Base-by-base conservation (phyloP, 2,888 invertebrate genomes). In the Gandaritis pyraliata region DNA sequence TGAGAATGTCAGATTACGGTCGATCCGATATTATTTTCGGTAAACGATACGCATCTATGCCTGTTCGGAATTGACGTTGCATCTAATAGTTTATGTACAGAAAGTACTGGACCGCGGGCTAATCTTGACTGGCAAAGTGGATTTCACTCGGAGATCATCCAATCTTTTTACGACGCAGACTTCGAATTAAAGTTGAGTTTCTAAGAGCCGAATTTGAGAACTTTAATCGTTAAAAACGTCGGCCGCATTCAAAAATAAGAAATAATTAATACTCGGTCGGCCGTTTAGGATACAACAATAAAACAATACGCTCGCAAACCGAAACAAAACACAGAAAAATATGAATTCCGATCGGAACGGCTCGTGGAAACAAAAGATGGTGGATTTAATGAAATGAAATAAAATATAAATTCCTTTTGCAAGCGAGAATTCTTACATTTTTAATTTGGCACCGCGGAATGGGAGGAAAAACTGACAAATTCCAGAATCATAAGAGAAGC, bases 261-360 rank as follows among this genome's bases (percentile, higher is more conserved):
- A 90, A 90, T 89, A 90, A 92, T 91, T 90, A 90, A 90, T 90
- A 90, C 88, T 79, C 82, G 79, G 76, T 77, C 77, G 80, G 83
- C 80, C 85, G 84, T 84, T 85, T 87, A 87, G 87, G 81, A 79
- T 81, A 49, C 77, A 85, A 86, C 86, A 90, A 90, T 86, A 90
- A 90, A 90, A 90, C 90, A 89, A 90, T 87, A 86, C 86, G 73
- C 72, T 39, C 79, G 82, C 83, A 80, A 84, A 84, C 83, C 87
- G 86, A 88, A 90, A 91, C 90, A 90, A 88, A 91, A 92, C 90
- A 87, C 90, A 92, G 91, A 90, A 92, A 92, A 92, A 92, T 92
- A 92, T 92, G 91, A 91, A 92, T 91, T 90, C 91, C 91, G 80
- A 90, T 91, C 87, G 87, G 79, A 83, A 83, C 85, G 82, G 83